These are phyloP conservation scores for Hypsopygia costalis DNA, from an alignment of 2,888 invertebrate genomes.

Conservation along the genomic window DNA sequence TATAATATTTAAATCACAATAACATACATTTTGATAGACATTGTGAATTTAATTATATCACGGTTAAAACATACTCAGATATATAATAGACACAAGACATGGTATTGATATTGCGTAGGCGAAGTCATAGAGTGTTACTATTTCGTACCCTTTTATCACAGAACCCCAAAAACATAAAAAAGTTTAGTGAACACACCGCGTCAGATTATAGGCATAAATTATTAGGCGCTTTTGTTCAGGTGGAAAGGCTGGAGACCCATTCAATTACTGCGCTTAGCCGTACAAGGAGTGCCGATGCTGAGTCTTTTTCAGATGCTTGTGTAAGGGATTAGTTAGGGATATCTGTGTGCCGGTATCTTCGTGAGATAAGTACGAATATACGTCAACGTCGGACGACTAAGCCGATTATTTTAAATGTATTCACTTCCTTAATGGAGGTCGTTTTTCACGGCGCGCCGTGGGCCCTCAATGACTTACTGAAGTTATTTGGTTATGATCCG, in stretches of 20 bases:
- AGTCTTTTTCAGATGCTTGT: conserved; percentile 78
- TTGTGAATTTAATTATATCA: conserved; percentile 53
- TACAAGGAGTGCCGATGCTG: conserved; percentile 75
- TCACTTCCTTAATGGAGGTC: conserved; percentile 80
- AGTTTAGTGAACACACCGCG: conserved; percentile 51
- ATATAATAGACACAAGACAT: no score
- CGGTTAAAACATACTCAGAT: conserved; percentile 52
- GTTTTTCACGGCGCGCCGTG: conserved; percentile 70
- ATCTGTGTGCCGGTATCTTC: conserved; percentile 78
- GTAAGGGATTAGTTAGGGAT: conserved; percentile 76
- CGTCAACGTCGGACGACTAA: conserved; percentile 80
- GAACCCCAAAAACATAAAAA: conserved; percentile 44
- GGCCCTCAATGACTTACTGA: conserved; percentile 65
- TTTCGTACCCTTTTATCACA: no score
- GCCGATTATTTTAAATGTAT: conserved; percentile 81
- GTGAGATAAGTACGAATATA: conserved; percentile 80
- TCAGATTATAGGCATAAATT: conserved; percentile 80
- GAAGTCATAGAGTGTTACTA: no score
- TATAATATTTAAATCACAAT: no score
- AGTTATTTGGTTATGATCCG: conserved; percentile 78
- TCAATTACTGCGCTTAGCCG: conserved; percentile 69
- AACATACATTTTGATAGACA: no score
- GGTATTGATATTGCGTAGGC: no score
- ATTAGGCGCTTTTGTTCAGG: conserved; percentile 77
- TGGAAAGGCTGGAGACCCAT: conserved; percentile 65